Evolutionary conservation across 1,140 invertebrate genomes (phyloP).

Genomic region (Rhagoletis pomonella): DNA sequence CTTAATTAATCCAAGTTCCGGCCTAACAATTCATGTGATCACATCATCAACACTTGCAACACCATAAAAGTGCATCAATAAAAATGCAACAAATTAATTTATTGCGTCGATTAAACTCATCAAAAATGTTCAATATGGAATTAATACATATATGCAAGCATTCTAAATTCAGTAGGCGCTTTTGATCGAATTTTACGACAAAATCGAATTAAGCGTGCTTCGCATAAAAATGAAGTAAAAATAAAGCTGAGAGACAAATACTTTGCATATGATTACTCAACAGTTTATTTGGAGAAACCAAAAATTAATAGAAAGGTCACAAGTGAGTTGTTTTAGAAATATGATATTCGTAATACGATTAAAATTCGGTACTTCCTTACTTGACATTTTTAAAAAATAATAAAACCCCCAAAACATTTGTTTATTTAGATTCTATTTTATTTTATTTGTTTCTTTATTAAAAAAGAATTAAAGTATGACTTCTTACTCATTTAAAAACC

Average conservation of each 20-base stretch:
- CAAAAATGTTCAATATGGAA: no score
- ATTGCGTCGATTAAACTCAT: constrained; percentile 6
- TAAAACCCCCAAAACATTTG: no score
- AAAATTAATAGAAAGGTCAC: not conserved
- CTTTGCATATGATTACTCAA: not conserved
- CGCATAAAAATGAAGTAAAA: not conserved
- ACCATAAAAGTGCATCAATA: not conserved
- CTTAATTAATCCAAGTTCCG: not conserved
- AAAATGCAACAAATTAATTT: constrained; percentile 28
- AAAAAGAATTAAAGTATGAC: not conserved
- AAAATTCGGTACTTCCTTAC: not conserved
- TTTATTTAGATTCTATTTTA: no score
- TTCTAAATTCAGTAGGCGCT: not conserved
- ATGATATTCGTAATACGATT: not conserved
- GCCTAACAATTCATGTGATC: not conserved
- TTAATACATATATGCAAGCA: no score
- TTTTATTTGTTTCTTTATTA: not conserved
- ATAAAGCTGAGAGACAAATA: no score
- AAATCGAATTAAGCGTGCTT: not conserved
- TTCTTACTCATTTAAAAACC: constrained; percentile 20
- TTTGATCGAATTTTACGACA: not conserved
- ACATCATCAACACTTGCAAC: not conserved
- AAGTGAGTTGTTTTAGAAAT: not conserved
- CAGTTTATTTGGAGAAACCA: not conserved
- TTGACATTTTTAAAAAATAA: not conserved